A percentile compares a stretch with the other conserved stretches of the same genome.
phyloP scores from a whole-genome alignment of 2,113 vertebrate species.

The Probosciger aterrimus region DNA sequence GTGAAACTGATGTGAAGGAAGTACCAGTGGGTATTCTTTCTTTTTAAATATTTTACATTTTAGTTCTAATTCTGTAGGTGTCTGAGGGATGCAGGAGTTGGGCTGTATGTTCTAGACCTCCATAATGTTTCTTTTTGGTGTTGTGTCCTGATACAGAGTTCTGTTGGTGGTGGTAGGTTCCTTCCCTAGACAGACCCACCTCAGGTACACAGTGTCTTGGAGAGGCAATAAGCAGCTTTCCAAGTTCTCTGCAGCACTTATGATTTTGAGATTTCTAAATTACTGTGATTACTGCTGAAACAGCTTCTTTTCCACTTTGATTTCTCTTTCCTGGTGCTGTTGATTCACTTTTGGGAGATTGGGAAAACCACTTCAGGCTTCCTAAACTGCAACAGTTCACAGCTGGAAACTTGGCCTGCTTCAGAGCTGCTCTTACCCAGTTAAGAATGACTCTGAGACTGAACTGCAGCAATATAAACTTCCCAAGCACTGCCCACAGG shows the following conservation, averaged over 20 bases:
- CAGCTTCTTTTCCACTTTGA: not conserved
- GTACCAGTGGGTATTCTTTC: not conserved
- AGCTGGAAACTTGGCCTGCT: not conserved
- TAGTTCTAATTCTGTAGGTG: not conserved
- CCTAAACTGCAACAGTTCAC: not conserved
- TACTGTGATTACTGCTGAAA: not conserved
- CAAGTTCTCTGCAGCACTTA: not conserved
- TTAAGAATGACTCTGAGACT: not conserved
- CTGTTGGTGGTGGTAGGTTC: not conserved
- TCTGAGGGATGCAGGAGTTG: not conserved
- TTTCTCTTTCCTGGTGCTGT: not conserved
- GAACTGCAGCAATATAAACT: not conserved
- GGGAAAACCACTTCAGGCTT: conserved; percentile 11
- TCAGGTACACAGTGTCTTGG: accelerated
- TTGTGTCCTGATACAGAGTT: not conserved
- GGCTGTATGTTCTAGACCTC: not conserved
- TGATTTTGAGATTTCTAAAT: not conserved
- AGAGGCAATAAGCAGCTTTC: not conserved
- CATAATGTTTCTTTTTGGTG: accelerated
- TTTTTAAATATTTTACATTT: not conserved
- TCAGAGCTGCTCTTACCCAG: not conserved
- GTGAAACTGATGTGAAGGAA: not conserved
- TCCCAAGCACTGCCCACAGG: not conserved
- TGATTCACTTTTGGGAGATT: conserved; percentile 11
- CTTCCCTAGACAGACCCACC: not conserved